These are phyloP conservation scores for Thalassophryne amazonica DNA, from an alignment of 2,797 vertebrate species.

Conservation along the genomic window DNA sequence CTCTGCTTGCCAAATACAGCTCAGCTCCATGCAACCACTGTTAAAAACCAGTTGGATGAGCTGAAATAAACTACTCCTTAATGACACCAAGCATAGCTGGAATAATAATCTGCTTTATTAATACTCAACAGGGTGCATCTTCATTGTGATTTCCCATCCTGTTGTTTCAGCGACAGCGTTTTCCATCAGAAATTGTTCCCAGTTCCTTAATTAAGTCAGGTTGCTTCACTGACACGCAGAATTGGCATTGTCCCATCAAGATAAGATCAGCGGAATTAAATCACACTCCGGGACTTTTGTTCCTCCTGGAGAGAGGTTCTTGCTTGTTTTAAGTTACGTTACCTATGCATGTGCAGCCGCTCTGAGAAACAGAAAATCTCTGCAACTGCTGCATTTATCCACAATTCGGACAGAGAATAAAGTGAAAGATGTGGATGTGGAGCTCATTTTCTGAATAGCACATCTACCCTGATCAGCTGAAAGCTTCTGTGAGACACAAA, in stretches of 20 bases:
- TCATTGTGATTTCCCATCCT: conserved; percentile 19
- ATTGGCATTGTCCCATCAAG: conserved; percentile 17
- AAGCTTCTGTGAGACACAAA: too few relatives aligned
- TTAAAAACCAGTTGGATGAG: conserved; percentile 35
- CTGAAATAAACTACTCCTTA: conserved; percentile 49
- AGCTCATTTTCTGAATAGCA: too few relatives aligned
- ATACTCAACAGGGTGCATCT: conserved; percentile 26
- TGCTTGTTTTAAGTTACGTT: too few relatives aligned
- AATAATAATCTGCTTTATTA: conserved; percentile 53
- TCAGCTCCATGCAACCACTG: conserved; percentile 34
- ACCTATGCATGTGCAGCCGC: too few relatives aligned
- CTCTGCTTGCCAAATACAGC: conserved; percentile 31
- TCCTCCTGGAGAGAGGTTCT: background rate
- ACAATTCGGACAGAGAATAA: too few relatives aligned
- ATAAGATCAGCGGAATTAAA: conserved; percentile 30
- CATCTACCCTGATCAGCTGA: too few relatives aligned
- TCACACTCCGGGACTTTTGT: conserved; percentile 2
- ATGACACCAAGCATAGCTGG: conserved; percentile 41
- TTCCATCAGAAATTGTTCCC: conserved; percentile 15
- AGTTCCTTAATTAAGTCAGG: conserved; percentile 42
- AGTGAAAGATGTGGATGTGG: too few relatives aligned
- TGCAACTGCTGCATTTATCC: too few relatives aligned
- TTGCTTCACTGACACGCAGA: conserved; percentile 7
- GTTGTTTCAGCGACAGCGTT: conserved; percentile 19
- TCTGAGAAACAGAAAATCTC: too few relatives aligned